Evolutionary conservation across 2,888 invertebrate species (phyloP).

Genomic region (Sipha maydis): DNA sequence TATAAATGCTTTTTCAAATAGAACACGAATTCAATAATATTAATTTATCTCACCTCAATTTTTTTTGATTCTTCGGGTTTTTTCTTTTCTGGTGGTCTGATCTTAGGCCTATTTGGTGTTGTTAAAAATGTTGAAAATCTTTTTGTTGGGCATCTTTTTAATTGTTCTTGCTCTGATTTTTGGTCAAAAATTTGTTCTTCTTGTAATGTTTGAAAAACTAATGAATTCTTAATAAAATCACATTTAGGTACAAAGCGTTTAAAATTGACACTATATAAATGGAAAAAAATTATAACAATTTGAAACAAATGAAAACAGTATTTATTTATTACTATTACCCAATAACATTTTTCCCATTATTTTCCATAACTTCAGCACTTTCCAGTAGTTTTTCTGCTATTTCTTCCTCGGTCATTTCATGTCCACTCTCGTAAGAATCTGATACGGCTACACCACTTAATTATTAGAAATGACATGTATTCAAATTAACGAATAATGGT

Average conservation of each 20-base stretch:
- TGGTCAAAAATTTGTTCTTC: constrained; percentile 71
- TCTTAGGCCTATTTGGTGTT: constrained; percentile 78
- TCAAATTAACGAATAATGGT: background rate
- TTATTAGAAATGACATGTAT: background rate
- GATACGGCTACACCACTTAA: constrained; percentile 10
- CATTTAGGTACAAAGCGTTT: constrained; percentile 76
- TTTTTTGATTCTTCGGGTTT: constrained; percentile 38
- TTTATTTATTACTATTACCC: constrained; percentile 69
- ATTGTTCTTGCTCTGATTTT: constrained; percentile 70
- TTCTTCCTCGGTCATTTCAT: constrained; percentile 74
- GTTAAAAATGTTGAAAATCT: constrained; percentile 81
- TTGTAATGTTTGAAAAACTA: constrained; percentile 75
- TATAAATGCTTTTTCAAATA: background rate
- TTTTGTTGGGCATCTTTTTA: constrained; percentile 68
- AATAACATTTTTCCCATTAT: constrained; percentile 76
- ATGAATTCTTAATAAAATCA: constrained; percentile 75
- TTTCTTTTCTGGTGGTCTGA: constrained; percentile 67
- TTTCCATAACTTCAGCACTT: constrained; percentile 75
- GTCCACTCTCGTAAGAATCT: constrained; percentile 26
- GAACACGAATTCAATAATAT: background rate
- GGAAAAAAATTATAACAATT: background rate
- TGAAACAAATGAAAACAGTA: constrained; percentile 5
- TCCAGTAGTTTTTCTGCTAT: constrained; percentile 77
- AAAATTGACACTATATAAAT: constrained; percentile 74
- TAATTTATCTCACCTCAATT: constrained; percentile 1